Evolutionary conservation across 2,797 vertebrate genomes (phyloP), one percentile per base, ranked within the genome.

Genomic region (Ammospiza maritima): DNA sequence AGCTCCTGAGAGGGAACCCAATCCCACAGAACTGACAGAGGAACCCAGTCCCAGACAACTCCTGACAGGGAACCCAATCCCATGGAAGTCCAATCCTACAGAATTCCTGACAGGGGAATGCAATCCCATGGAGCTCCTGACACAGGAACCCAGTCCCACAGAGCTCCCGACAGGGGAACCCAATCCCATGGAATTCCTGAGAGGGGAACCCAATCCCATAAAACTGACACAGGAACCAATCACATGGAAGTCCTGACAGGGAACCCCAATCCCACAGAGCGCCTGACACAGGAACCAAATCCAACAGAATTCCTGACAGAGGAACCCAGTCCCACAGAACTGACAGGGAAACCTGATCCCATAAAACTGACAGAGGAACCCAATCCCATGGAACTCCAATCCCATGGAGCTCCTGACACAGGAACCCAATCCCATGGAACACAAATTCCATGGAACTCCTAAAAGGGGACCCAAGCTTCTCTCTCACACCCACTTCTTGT

Each of bases 241-340:
- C 70, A 4, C 47, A 25, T 2, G 5, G 53, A 32, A 21, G 3
- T 51, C 10, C 27, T 21, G 30, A 32, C 1, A 15, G 30, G 1
- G 16, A 10, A 30, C 1, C 74, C 15, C 23, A 5, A 30, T 20
- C 66, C 61, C 30, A 62, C 3, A 4, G 8, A 14, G 7, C 56
- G 23, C 26, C 16, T 20, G 44, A 45, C 20, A 45, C 19, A 1
- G 51, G 51, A n/a, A 9, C 13, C 32, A 14, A 23, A 16, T 57
- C 21, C 56, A n/a, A 34, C 6, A 16, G 21, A 57, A 2, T 14
- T 54, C 53, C 19, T 56, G 38, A 6, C 15, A 51, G 7, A 17
- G 0, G 26, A 50, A 16, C 16, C 10, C 50, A 51, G 4, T 29
- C 27, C 50, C 27, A 29, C 11, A 8, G 27, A 30, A 11, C 44